Evolutionary conservation across 2,113 vertebrate species (phyloP).

Genomic region (Gnathonemus longibarbis): DNA sequence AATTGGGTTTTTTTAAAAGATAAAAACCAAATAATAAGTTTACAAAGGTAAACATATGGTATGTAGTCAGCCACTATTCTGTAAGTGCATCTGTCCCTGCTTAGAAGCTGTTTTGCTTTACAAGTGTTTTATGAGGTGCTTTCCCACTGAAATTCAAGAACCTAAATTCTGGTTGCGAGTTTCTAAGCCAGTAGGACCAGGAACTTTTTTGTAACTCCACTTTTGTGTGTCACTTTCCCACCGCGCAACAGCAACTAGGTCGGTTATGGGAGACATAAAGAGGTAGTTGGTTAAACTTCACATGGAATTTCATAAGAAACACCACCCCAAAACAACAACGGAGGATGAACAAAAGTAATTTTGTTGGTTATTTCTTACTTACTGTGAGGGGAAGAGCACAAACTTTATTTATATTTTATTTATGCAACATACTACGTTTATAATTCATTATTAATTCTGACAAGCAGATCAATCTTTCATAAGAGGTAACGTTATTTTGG

Average conservation of each 20-base stretch:
- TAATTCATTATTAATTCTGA: neutral
- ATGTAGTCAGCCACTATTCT: neutral
- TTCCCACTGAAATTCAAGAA: neutral
- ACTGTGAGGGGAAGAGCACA: neutral
- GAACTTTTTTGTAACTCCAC: neutral
- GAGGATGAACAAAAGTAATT: neutral
- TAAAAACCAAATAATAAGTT: neutral
- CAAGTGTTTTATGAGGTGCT: neutral
- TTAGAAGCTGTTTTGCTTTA: neutral
- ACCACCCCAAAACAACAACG: too few relatives aligned
- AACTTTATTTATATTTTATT: neutral
- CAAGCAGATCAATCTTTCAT: neutral
- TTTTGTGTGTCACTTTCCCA: neutral
- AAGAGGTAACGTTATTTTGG: neutral
- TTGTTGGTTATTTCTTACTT: neutral
- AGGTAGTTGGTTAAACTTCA: neutral
- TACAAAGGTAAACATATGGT: neutral
- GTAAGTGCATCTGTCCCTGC: neutral
- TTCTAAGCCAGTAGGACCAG: neutral
- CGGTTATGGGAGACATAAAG: neutral
- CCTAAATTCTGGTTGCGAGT: neutral
- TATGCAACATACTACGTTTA: neutral
- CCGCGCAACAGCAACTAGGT: neutral
- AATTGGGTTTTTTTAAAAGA: neutral
- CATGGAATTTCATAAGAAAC: neutral